Percentiles rank a stretch among this genome's conserved stretches.
Evolutionary conservation across 2,797 vertebrate genomes (phyloP).

Genomic region (Sarcoramphus papa): DNA sequence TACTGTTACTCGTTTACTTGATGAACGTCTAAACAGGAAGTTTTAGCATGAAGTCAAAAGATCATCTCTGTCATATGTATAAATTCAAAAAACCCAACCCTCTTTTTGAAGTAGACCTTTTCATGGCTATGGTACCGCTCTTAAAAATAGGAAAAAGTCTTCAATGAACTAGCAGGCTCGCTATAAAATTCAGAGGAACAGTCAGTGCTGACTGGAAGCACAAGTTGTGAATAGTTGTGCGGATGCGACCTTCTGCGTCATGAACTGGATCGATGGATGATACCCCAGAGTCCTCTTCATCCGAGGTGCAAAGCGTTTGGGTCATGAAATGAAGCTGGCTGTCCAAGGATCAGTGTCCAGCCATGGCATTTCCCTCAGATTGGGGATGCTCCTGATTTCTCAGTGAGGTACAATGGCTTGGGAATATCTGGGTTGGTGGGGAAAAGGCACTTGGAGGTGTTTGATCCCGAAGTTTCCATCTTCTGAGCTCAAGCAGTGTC

Average conservation of each 20-base stretch:
- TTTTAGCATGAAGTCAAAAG: background rate
- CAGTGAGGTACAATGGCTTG: background rate
- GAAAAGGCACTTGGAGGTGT: background rate
- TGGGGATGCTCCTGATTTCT: background rate
- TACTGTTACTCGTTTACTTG: background rate
- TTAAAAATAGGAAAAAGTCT: background rate
- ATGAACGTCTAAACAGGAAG: conserved; percentile 30
- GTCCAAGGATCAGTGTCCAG: background rate
- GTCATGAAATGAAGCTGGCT: background rate
- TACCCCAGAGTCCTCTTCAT: background rate
- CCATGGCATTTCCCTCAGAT: background rate
- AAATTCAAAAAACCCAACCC: background rate
- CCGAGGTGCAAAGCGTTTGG: accelerated
- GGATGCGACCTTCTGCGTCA: background rate
- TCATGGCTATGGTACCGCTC: background rate
- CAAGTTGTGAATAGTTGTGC: background rate
- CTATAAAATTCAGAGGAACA: background rate
- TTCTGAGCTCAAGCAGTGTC: background rate
- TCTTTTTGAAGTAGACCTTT: background rate
- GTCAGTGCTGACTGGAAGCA: background rate
- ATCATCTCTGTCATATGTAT: background rate
- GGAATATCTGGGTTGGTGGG: background rate
- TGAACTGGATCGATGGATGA: background rate
- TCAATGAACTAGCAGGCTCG: accelerated
- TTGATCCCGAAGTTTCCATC: accelerated